Base-by-base conservation (phyloP, 2,797 vertebrate species). In the Mus caroli region DNA sequence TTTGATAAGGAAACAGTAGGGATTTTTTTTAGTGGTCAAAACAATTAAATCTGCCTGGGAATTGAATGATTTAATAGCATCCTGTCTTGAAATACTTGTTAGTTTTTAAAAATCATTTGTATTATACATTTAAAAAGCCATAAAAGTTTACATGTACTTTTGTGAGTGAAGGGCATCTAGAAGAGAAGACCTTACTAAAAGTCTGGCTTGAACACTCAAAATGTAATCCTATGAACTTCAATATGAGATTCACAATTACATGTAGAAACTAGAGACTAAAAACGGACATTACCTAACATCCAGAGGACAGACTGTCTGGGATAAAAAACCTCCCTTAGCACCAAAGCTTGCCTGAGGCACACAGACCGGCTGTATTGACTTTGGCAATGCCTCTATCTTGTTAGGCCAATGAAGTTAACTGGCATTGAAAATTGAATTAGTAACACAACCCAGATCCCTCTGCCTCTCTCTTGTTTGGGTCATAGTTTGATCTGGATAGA, bases 371-470 rank as follows among this genome's bases (percentile, higher is more conserved):
- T 43, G 5, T 76, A 71, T 88, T 95, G 94, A 96, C 94, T 93
- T 95, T 93, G 96, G 94, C 95, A 75, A 19, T 3, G 67, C 3
- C 60, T 71, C 91, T 22, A 50, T 79, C 92, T 95, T 75, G 78
- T 78, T 46, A 82, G 19, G 79, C 88, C 86, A 80, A n/a, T 87
- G 28, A 83, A 88, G 76, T 75, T 60, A 84, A 75, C 88, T 37
- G 76, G 78, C 60, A 76, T n/a, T 56, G 96, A 86, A 88, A 91
- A 91, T 0, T 84, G 95, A 94, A 91, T 86, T 77, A 52, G n/a
- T 37, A 69, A 71, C 34, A 89, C n/a, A 75, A 1, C 34, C 54
- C 43, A 31, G 75, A 86, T 43, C 58, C 62, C 20, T 85, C 60
- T 64, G 43, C 28, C 37, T 86, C 13, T 90, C 62, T 46, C 54